These are phyloP conservation scores for Octodon degus DNA, from an alignment of 2,113 vertebrate species.

Conservation along the genomic window DNA sequence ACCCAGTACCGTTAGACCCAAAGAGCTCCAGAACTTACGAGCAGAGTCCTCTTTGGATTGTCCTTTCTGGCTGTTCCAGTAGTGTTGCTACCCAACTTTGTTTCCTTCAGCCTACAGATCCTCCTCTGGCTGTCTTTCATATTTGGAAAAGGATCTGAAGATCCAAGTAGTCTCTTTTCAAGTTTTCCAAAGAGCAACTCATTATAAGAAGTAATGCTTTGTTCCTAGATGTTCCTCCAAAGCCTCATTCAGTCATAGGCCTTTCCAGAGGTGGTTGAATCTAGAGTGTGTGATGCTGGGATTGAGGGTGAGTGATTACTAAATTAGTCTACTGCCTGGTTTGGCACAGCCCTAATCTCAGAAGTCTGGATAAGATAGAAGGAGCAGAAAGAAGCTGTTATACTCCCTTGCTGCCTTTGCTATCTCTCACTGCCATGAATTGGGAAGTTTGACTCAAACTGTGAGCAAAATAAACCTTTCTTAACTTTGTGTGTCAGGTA, in stretches of 20 bases:
- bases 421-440: background rate
- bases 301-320: background rate
- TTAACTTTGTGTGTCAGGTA: background rate
- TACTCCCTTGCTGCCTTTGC: background rate
- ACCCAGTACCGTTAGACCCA: background rate
- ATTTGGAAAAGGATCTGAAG: background rate
- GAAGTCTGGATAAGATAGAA: background rate
- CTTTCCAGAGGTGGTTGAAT: background rate
- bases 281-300: background rate
- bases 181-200: background rate
- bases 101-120: background rate
- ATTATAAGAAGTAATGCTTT: background rate
- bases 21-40: background rate
- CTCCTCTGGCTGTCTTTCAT: background rate
- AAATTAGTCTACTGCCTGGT: background rate
- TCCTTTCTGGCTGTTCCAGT: too few relatives aligned
- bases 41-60: background rate
- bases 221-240: background rate
- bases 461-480: too few relatives aligned
- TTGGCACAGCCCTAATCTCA: background rate
- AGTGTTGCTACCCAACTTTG: background rate
- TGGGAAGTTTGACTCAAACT: too few relatives aligned
- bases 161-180: background rate
- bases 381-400: background rate
- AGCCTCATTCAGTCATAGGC: background rate